These are phyloP conservation scores for roundworm (Caenorhabditis elegans) DNA, from an alignment of 1,140 invertebrate genomes.

Conservation along the genomic window WBcel235 BX284604.4:12271501-12272000, in stretches of 20 bases:
- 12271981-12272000: slow-evolving; percentile 59
- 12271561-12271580: neutral
- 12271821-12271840: slow-evolving; percentile 33
- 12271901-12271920: slow-evolving; percentile 49
- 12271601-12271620: neutral
- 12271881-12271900: slow-evolving; percentile 52
- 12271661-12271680: neutral
- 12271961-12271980: slow-evolving; percentile 56
- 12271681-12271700: slow-evolving; percentile 32
- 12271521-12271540: neutral
- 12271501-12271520: neutral
- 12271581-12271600: neutral
- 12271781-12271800: neutral
- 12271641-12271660: neutral
- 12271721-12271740: neutral
- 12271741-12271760: slow-evolving; percentile 31
- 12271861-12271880: slow-evolving; percentile 49
- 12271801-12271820: neutral
- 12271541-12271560: neutral
- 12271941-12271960: slow-evolving; percentile 41
- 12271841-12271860: neutral
- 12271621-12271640: neutral
- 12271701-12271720: neutral
- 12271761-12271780: slow-evolving; percentile 1
- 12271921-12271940: slow-evolving; percentile 35